These are phyloP conservation scores for Strigamia transsilvanica DNA, from an alignment of 2,888 invertebrate species.

Conservation along the genomic window DNA sequence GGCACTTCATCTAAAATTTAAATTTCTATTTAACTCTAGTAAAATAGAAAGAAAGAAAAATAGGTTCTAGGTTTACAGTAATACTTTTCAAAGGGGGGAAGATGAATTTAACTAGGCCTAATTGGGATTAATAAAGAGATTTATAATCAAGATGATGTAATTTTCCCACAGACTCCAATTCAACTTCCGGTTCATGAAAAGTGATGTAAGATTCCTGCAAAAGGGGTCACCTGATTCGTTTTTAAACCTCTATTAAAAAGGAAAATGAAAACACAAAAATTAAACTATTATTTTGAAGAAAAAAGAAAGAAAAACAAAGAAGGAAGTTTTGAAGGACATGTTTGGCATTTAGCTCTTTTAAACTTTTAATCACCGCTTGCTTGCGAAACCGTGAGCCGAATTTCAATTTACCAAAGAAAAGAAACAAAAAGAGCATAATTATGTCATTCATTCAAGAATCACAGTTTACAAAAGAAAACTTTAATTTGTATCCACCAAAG, in stretches of 20 bases:
- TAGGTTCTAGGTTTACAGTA: too few species aligned
- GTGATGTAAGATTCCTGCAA: conserved; percentile 42
- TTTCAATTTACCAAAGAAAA: not conserved
- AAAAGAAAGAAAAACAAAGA: not conserved
- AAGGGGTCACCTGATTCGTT: conserved; percentile 27
- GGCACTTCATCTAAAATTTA: too few species aligned
- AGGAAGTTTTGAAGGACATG: conserved; percentile 27
- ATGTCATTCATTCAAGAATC: too few species aligned
- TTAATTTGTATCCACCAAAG: not conserved
- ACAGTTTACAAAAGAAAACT: not conserved
- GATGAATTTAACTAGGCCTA: not conserved
- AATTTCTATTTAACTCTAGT: too few species aligned
- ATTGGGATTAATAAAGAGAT: not conserved
- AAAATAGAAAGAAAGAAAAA: too few species aligned
- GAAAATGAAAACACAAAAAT: not conserved
- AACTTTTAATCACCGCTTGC: not conserved
- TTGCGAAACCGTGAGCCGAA: not conserved
- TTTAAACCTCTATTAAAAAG: conserved; percentile 16
- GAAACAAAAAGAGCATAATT: not conserved
- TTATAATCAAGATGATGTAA: conserved; percentile 11
- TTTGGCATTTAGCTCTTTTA: not conserved
- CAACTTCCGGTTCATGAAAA: conserved; percentile 27
- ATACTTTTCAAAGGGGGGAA: too few species aligned
- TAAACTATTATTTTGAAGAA: not conserved
- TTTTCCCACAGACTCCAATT: conserved; percentile 23